A percentile compares a stretch with the other conserved stretches of the same genome.
These are phyloP conservation scores for Caenorhabditis inopinata DNA, from an alignment of 1,140 invertebrate genomes.

Conservation along the genomic window DNA sequence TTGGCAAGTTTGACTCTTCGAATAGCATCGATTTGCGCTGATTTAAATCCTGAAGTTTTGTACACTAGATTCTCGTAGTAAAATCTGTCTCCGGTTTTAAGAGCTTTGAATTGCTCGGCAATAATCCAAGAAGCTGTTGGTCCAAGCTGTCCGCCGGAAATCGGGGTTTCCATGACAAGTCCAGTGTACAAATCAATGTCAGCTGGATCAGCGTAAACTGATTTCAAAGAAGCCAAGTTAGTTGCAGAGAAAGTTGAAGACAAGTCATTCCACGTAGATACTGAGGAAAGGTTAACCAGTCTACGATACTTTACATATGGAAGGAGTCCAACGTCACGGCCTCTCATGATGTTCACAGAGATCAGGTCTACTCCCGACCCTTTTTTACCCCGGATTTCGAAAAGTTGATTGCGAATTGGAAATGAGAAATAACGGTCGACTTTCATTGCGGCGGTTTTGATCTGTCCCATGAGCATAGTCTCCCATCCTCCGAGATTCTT, in stretches of 20 bases:
- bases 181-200: slow-evolving; percentile 29
- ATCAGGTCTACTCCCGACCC: slow-evolving; percentile 75
- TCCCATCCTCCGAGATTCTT: background rate
- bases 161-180: slow-evolving; percentile 20
- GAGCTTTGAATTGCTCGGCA: slow-evolving; percentile 1
- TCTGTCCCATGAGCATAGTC: slow-evolving; percentile 22
- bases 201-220: slow-evolving; percentile 19
- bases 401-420: slow-evolving; percentile 46
- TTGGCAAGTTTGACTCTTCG: slow-evolving; percentile 21
- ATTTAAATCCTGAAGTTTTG: background rate
- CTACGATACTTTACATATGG: slow-evolving; percentile 70
- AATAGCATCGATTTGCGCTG: background rate
- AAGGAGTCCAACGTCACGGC: slow-evolving; percentile 82
- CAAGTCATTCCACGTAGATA: slow-evolving; percentile 50
- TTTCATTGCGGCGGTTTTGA: slow-evolving; percentile 15
- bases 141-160: slow-evolving; percentile 5
- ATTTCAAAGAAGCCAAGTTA: background rate
- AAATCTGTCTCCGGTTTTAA: slow-evolving; percentile 9
- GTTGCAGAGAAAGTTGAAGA: slow-evolving; percentile 69
- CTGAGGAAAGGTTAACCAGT: background rate
- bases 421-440: slow-evolving; percentile 37
- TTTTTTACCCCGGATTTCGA: slow-evolving; percentile 27
- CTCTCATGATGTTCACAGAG: slow-evolving; percentile 82
- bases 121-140: slow-evolving; percentile 31
- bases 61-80: background rate